Base-by-base conservation (phyloP, 1,140 invertebrate species). In the Anadara kagoshimensis region DNA sequence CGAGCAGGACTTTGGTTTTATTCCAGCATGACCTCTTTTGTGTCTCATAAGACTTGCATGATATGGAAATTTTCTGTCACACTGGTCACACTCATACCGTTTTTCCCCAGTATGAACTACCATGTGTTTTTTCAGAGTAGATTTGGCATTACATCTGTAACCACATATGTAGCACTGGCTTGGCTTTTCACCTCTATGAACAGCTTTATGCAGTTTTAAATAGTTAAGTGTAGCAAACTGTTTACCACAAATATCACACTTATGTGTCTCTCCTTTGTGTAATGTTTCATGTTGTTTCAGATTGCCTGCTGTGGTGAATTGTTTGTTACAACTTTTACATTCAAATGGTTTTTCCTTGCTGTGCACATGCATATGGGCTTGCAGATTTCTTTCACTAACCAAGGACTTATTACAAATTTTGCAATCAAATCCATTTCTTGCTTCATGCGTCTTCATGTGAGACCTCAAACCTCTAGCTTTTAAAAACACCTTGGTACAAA, bases 1-100 rank as follows among this genome's bases (percentile, higher is more conserved):
- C 24, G 73, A 63, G 53, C 75, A 76, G 1, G 58, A 14, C 20
- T 58, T 68, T 11, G 71, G 71, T 41, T 20, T 67, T 43, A 66
- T 61, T 36, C 71, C 63, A 11, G 56, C 43, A 44, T 73, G 71
- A 20, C 14, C n/a, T 11, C n/a, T 49, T 20, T 49, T 20, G 11
- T 49, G 47, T 20, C 14, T 20, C 47, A 49, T 49, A 20, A 49
- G 47, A 14, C 47, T 49, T 14, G 14, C 14, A 18, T 49, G 14
- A 18, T 49, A 18, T 1, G n/a, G 14, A 11, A 4, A 49, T 3
- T 14, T n/a, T n/a, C 14, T n/a, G 1, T n/a, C 47, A 49, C 47
- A 49, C 10, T 49, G 47, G 10, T 49, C n/a, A 49, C 47, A 49
- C 10, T 49, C 1, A 49, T 18, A 49, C 11, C 3, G 47, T 49